These are phyloP conservation scores for Tillus elongatus DNA, from an alignment of 2,888 invertebrate species.

Conservation along the genomic window DNA sequence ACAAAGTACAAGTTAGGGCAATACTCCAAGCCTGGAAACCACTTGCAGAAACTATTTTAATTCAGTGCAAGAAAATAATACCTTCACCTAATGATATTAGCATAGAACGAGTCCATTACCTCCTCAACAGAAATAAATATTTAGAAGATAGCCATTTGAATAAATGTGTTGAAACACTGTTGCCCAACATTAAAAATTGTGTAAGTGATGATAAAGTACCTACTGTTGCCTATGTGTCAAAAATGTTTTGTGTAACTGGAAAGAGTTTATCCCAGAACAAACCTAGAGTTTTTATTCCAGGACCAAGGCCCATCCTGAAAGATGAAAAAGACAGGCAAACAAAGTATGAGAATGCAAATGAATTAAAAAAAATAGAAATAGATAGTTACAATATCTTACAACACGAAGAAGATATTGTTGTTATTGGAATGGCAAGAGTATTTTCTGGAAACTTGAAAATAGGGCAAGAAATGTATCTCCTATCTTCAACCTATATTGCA, in stretches of 20 bases:
- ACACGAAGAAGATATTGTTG: conserved; percentile 47
- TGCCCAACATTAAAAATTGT: conserved; percentile 26
- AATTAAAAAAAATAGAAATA: conserved; percentile 24
- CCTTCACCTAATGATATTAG: conserved; percentile 71
- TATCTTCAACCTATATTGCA: conserved; percentile 86
- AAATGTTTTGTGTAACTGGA: conserved; percentile 81
- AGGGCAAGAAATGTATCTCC: conserved; percentile 71
- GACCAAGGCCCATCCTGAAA: conserved; percentile 36
- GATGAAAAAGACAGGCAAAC: conserved; percentile 11
- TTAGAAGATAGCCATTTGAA: conserved; percentile 55
- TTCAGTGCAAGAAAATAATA: conserved; percentile 71
- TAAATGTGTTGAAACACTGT: conserved; percentile 56
- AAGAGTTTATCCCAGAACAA: conserved; percentile 69
- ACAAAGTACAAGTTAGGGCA: conserved; percentile 67
- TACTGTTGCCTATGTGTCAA: conserved; percentile 68
- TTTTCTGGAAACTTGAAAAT: conserved; percentile 76
- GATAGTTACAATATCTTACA: neutral
- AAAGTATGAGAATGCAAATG: conserved; percentile 25
- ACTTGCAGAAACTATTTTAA: conserved; percentile 68
- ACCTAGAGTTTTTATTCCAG: conserved; percentile 60
- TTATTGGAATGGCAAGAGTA: conserved; percentile 87
- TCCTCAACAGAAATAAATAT: conserved; percentile 59
- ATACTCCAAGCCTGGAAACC: conserved; percentile 87
- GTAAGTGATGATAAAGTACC: conserved; percentile 48
- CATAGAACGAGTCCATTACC: conserved; percentile 68